Conservation (phyloP, 2,797 vertebrate species). For the Poeciliopsis paucimaculata region DNA sequence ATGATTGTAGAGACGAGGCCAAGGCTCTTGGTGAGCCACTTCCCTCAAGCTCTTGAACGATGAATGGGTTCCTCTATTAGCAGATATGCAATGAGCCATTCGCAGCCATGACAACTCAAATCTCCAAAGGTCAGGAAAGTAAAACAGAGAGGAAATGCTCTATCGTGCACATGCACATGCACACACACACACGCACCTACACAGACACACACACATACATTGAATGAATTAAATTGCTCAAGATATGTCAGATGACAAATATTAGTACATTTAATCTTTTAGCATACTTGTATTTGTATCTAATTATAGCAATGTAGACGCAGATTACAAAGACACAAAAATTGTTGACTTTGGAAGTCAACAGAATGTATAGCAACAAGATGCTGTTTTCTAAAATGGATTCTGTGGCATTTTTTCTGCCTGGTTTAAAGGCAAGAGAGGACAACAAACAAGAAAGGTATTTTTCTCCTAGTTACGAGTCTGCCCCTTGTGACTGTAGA, state of each 20-base stretch:
- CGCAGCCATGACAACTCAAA: constrained; percentile 70
- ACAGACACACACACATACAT: background rate
- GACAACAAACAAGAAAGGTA: constrained; percentile 62
- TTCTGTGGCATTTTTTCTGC: constrained; percentile 23
- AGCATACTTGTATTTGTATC: background rate
- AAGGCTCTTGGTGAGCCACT: constrained; percentile 68
- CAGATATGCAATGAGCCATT: constrained; percentile 61
- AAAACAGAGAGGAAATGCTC: constrained; percentile 32
- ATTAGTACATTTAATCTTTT: background rate
- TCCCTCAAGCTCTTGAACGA: constrained; percentile 66
- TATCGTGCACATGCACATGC: background rate
- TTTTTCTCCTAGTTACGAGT: constrained; percentile 56
- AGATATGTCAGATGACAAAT: background rate
- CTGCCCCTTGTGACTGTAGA: constrained; percentile 71
- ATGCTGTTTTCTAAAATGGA: constrained; percentile 29
- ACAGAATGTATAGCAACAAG: constrained; percentile 2
- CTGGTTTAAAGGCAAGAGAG: constrained; percentile 33
- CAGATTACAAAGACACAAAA: background rate
- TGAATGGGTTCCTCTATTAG: constrained; percentile 68
- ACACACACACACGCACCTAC: background rate
- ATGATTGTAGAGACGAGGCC: constrained; percentile 74
- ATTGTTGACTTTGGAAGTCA: background rate
- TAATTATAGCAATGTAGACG: background rate
- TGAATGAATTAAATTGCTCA: background rate
- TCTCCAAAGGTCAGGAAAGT: constrained; percentile 54